phyloP scores from a whole-genome alignment of 2,888 invertebrate genomes.

The Meandrusa payeni region DNA sequence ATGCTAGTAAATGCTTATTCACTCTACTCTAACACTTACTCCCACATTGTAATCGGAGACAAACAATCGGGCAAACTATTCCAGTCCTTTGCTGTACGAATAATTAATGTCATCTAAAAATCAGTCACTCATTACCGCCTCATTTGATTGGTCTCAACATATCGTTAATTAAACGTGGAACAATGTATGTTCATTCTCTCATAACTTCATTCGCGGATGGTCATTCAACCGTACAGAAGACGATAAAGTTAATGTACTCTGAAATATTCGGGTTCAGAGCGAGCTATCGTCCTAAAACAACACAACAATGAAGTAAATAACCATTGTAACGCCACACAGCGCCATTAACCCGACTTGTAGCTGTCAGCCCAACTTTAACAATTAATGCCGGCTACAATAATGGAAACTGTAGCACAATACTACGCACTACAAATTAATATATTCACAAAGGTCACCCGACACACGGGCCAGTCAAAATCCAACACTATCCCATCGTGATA shows the following conservation, averaged over 20 bases:
- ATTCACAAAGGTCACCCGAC: constrained; percentile 65
- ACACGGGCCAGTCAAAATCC: constrained; percentile 12
- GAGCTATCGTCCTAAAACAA: constrained; percentile 60
- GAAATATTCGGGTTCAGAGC: constrained; percentile 29
- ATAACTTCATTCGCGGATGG: constrained; percentile 3
- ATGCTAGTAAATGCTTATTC: too few relatives aligned
- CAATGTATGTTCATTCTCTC: not conserved
- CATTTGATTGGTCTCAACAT: too few relatives aligned
- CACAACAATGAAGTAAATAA: constrained; percentile 60
- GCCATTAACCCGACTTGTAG: constrained; percentile 66
- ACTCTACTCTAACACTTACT: too few relatives aligned
- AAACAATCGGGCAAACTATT: too few relatives aligned
- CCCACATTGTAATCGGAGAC: too few relatives aligned
- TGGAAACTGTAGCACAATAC: constrained; percentile 70
- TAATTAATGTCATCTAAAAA: too few relatives aligned
- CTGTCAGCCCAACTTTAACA: constrained; percentile 70
- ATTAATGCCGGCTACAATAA: constrained; percentile 67
- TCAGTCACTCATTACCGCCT: too few relatives aligned
- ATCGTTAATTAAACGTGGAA: not conserved
- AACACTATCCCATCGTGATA: constrained; percentile 15
- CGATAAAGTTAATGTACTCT: constrained; percentile 14
- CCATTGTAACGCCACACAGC: constrained; percentile 58
- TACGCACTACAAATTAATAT: constrained; percentile 72
- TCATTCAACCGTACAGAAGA: constrained; percentile 11
- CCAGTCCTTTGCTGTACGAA: too few relatives aligned